Percentiles rank a stretch among this genome's conserved stretches.
Evolutionary conservation across 2,888 invertebrate species (phyloP).

Genomic region (Dolichopus griseipennis): DNA sequence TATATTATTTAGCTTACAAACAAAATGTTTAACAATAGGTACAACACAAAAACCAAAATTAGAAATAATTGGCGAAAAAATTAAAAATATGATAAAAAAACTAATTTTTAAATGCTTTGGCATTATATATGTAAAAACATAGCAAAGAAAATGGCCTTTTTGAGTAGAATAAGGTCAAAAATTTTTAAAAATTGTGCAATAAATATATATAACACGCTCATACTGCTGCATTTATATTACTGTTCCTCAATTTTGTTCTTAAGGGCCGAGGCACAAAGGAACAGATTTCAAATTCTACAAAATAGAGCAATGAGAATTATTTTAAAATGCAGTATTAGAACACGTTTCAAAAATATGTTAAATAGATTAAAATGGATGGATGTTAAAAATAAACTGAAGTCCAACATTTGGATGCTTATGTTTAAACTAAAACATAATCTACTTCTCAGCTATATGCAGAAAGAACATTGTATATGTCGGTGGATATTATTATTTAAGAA

Average conservation of each 20-base stretch:
- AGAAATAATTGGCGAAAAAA: no score
- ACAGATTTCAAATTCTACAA: not conserved
- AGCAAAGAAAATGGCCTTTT: slow-evolving; percentile 10
- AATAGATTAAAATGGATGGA: no score
- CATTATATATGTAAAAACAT: slow-evolving; percentile 10
- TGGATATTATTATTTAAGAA: no score
- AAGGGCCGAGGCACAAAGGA: slow-evolving; percentile 5
- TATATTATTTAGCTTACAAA: no score
- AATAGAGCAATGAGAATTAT: slow-evolving; percentile 7
- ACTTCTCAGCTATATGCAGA: no score
- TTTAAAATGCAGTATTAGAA: not conserved
- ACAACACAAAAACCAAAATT: no score
- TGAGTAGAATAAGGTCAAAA: slow-evolving; percentile 7
- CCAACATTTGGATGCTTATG: no score
- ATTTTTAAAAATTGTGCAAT: slow-evolving; percentile 7
- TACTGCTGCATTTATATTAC: slow-evolving; percentile 7
- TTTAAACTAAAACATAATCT: no score
- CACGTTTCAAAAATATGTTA: not conserved
- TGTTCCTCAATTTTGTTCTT: slow-evolving; percentile 6
- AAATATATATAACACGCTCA: slow-evolving; percentile 8
- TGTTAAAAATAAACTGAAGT: no score
- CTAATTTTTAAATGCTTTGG: not conserved
- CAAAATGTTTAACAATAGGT: no score
- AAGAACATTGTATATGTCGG: no score
- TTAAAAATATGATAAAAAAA: not conserved